Conservation (phyloP, 2,888 invertebrate genomes). For the Bruchidius siliquastri region DNA sequence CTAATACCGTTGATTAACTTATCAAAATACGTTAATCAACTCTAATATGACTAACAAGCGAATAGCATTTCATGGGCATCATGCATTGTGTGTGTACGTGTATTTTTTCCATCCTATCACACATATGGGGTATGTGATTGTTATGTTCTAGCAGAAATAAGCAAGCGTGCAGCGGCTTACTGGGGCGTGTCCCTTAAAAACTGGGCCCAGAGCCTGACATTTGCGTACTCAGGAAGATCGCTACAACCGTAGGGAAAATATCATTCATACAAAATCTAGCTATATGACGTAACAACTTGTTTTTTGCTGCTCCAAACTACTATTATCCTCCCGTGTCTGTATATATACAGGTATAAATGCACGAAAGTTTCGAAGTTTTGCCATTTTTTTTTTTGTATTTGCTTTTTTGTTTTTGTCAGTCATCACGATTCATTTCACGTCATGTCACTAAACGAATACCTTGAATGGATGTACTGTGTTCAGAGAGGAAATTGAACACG, state of each 20-base stretch:
- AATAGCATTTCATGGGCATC: too few species aligned
- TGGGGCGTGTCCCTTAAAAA: slow-evolving; percentile 4
- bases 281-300: slow-evolving; percentile 18
- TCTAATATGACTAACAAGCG: too few species aligned
- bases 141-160: slow-evolving; percentile 45
- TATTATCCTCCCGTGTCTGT: slow-evolving; percentile 2
- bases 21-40: too few species aligned
- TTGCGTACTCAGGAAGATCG: slow-evolving; percentile 16
- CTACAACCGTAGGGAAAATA: slow-evolving; percentile 36
- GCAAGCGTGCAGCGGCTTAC: slow-evolving; percentile 21
- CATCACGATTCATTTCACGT: too few species aligned
- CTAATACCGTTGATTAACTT: too few species aligned
- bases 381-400: too few species aligned
- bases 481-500: too few species aligned
- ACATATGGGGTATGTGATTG: slow-evolving; percentile 47
- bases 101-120: slow-evolving; percentile 39
- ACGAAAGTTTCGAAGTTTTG: too few species aligned
- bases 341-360: slow-evolving; percentile 6
- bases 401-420: background rate
- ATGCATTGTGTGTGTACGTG: too few species aligned
- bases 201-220: slow-evolving; percentile 19
- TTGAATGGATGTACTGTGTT: too few species aligned
- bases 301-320: slow-evolving; percentile 15
- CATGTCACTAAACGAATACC: too few species aligned
- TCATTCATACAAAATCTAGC: slow-evolving; percentile 28